Conservation (phyloP, 2,797 vertebrate species). For the Poeciliopsis infans region DNA sequence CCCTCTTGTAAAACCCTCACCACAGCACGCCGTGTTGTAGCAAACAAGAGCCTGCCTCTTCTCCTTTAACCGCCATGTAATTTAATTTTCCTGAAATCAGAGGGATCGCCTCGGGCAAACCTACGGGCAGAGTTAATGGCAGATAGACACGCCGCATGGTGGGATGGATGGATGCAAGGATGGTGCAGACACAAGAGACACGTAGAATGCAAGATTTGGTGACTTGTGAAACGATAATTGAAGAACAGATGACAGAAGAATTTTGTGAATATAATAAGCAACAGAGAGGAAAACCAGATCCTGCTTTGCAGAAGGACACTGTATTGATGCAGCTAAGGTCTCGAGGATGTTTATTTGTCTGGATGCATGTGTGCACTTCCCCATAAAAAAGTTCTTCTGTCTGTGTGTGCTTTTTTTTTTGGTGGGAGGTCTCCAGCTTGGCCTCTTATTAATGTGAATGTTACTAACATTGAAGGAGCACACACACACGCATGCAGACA, state of each 20-base stretch:
- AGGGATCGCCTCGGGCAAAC: slow-evolving; percentile 46
- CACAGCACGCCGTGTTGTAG: slow-evolving; percentile 54
- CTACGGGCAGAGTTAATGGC: slow-evolving; percentile 47
- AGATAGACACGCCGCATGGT: slow-evolving; percentile 31
- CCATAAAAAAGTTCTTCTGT: slow-evolving; percentile 31
- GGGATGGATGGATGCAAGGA: slow-evolving; percentile 30
- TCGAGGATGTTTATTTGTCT: slow-evolving; percentile 37
- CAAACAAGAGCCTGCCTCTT: slow-evolving; percentile 66
- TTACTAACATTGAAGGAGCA: slow-evolving; percentile 63
- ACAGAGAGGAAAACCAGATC: slow-evolving; percentile 8
- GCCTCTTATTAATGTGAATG: slow-evolving; percentile 66
- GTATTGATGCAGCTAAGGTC: slow-evolving; percentile 15
- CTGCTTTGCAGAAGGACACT: slow-evolving; percentile 20
- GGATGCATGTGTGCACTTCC: slow-evolving; percentile 21
- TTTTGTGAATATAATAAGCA: slow-evolving; percentile 2
- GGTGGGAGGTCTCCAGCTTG: slow-evolving; percentile 28
- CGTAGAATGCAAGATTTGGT: slow-evolving; percentile 16
- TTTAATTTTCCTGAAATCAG: slow-evolving; percentile 71
- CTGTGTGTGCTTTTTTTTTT: slow-evolving; percentile 17
- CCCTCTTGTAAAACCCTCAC: slow-evolving; percentile 6
- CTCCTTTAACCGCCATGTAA: slow-evolving; percentile 61
- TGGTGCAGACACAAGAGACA: slow-evolving; percentile 23
- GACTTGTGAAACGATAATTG: slow-evolving; percentile 6
- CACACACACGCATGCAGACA: slow-evolving; percentile 11
- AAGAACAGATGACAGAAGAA: slow-evolving; percentile 11